Conservation (phyloP, 2,797 vertebrate genomes). For the Oryzias dopingdopingensis region DNA sequence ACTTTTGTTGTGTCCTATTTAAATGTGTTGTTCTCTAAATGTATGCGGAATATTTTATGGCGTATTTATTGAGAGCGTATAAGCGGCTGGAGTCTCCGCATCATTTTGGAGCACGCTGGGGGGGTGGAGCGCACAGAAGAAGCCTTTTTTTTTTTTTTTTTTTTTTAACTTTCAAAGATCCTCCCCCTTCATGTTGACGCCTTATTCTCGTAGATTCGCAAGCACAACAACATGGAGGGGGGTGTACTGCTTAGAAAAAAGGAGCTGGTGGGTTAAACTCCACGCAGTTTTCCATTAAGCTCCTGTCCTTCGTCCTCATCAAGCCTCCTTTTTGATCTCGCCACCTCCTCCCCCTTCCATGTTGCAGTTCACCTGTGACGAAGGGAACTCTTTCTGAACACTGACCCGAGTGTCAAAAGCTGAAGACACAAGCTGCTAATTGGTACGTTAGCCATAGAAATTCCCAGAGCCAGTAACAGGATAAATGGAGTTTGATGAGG, state of each 20-base stretch:
- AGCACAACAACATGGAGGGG: conserved; percentile 75
- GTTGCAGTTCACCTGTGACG: conserved; percentile 63
- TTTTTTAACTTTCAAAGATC: conserved; percentile 20
- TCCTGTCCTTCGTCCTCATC: conserved; percentile 18
- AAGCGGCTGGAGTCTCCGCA: conserved; percentile 74
- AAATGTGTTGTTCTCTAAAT: conserved; percentile 80
- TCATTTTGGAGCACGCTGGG: conserved; percentile 62
- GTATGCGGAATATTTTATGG: conserved; percentile 82
- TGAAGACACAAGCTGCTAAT: conserved; percentile 73
- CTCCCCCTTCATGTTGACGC: conserved; percentile 67
- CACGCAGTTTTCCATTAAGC: not conserved
- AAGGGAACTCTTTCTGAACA: conserved; percentile 69
- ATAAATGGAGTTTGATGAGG: conserved; percentile 17
- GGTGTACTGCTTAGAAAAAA: conserved; percentile 28
- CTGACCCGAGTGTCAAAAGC: conserved; percentile 57
- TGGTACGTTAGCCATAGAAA: conserved; percentile 63
- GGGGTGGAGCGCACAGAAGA: conserved; percentile 55
- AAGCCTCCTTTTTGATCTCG: conserved; percentile 26
- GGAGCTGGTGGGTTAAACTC: conserved; percentile 16
- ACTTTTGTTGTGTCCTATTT: conserved; percentile 83
- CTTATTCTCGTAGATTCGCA: conserved; percentile 67
- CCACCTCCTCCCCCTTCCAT: conserved; percentile 33
- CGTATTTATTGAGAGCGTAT: conserved; percentile 82
- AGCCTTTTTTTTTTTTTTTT: conserved; percentile 27
- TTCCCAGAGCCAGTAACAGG: conserved; percentile 42